A percentile compares a stretch with the other conserved stretches of the same genome.
These are phyloP conservation scores for Cryptocheilus praepositus DNA, from an alignment of 2,888 invertebrate species.

Conservation along the genomic window DNA sequence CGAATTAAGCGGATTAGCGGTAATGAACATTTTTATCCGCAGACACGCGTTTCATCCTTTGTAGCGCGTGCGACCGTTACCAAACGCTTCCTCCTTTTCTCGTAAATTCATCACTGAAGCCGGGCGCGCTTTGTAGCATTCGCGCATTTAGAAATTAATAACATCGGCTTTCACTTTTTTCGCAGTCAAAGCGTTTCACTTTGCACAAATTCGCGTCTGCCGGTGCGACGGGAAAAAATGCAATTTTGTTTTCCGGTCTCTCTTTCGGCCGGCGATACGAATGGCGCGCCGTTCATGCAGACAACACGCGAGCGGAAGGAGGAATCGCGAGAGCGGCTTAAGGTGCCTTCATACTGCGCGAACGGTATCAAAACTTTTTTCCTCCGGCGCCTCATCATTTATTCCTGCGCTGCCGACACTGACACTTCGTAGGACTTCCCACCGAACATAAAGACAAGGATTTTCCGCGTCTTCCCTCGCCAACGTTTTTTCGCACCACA, in stretches of 20 bases:
- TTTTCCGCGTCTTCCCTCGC: constrained; percentile 7
- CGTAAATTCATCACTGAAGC: too few relatives aligned
- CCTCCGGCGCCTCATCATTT: constrained; percentile 49
- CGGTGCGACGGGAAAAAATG: neutral
- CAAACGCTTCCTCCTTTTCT: too few relatives aligned
- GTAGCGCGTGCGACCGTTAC: too few relatives aligned
- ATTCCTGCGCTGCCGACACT: constrained; percentile 39
- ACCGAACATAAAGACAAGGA: neutral
- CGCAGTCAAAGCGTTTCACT: neutral
- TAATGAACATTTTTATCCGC: too few relatives aligned
- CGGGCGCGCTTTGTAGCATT: too few relatives aligned
- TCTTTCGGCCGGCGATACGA: too few relatives aligned
- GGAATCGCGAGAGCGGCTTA: constrained; percentile 35
- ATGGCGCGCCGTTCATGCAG: too few relatives aligned
- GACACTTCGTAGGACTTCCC: constrained; percentile 23
- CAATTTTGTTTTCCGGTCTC: too few relatives aligned
- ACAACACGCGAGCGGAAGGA: neutral
- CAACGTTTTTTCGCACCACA: neutral
- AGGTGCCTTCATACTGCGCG: constrained; percentile 28
- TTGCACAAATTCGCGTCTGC: too few relatives aligned
- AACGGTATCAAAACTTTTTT: constrained; percentile 48
- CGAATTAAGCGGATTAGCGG: too few relatives aligned
- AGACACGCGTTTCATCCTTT: too few relatives aligned
- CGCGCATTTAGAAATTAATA: too few relatives aligned
- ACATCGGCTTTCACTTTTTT: neutral